Base-by-base conservation (phyloP, 2,888 invertebrate species). In the Rhodophaea formosa region DNA sequence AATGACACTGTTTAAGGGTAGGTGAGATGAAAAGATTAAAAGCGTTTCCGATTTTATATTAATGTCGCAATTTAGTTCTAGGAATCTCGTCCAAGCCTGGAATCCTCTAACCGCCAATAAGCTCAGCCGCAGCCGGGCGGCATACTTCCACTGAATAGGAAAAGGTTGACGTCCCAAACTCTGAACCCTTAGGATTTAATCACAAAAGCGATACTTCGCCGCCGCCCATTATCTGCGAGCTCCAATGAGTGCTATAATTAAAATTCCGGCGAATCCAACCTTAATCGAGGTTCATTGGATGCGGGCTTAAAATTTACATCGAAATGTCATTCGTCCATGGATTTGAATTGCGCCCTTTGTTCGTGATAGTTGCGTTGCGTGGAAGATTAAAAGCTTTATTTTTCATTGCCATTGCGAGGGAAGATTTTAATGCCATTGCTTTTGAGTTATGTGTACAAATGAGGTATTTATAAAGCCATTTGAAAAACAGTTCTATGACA, bases 241-340 rank as follows among this genome's bases (percentile, higher is more conserved):
- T 57, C 54, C 60, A 62, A 63, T 66, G 67, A 70, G 70, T 64
- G 63, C 65, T 58, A 71, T 77, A 72, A 77, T 77, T 79, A 78
- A 77, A 79, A 80, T 78, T 77, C 77, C 72, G 60, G 62, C 64
- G 72, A 70, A 72, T 73, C 66, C 66, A 67, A 63, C 64, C 72
- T 79, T 69, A 67, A 70, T 64, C 66, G 65, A 70, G 69, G 69
- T 60, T 58, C 60, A 65, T 65, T 70, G 67, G 65, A 80, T 80
- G 75, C 76, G 79, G 78, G 79, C 63, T 59, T 59, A 46, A 55
- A 63, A 62, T 63, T 59, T 59, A 66, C 63, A 70, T 66, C 15
- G 29, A n/a, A 56, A 16, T 49, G 16, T 49, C 56, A 30, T 56
- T 47, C 35, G 23, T 29, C 56, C 42, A 23, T 56, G 56, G 42